Base-by-base conservation (phyloP, 2,797 vertebrate species). In the Halcyon chelicuti region DNA sequence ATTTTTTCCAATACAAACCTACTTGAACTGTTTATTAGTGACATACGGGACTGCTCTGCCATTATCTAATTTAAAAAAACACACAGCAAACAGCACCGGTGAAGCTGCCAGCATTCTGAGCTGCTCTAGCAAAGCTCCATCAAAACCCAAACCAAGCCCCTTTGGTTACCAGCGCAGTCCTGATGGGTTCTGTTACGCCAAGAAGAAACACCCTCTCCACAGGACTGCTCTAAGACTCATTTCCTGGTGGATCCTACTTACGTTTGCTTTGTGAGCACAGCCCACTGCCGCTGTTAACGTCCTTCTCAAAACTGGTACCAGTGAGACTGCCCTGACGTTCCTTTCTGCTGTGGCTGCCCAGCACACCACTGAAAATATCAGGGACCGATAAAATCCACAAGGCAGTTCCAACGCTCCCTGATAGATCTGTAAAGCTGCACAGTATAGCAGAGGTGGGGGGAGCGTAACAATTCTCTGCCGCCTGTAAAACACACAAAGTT, bases 11-110 rank as follows among this genome's bases (percentile, higher is more conserved):
- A 91, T 84, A 75, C 90, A 94, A 91, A 79, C 86, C 94, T 44
- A 74, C 86, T 71, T 61, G 80, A 95, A 95, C 79, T 68, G 83
- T 90, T 94, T 86, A 92, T 93, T 93, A 96, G 76, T 93, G 96
- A 97, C 93, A 78, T 20, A 39, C 3, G 55, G 90, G 88, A 72
- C 92, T 90, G 86, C 90, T 92, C 76, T 44, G 65, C 60, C 67
- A 86, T 90, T 86, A 94, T 60, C 88, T 92, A 33, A 87, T 83
- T 93, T 90, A 12, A 71, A 85, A 61, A 75, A 86, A 55, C 58
- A 71, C 66, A 66, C 1, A 42, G 74, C 58, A 88, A 94, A 88
- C 44, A 80, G 82, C 91, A 47, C 20, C 0, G 75, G n/a, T 6
- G 55, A 94, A 63, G 66, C 57, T 82, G 82, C 88, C 94, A 92